Evolutionary conservation across 2,113 vertebrate species (phyloP), one percentile per base, ranked within the genome.

Genomic region (Mola mola): DNA sequence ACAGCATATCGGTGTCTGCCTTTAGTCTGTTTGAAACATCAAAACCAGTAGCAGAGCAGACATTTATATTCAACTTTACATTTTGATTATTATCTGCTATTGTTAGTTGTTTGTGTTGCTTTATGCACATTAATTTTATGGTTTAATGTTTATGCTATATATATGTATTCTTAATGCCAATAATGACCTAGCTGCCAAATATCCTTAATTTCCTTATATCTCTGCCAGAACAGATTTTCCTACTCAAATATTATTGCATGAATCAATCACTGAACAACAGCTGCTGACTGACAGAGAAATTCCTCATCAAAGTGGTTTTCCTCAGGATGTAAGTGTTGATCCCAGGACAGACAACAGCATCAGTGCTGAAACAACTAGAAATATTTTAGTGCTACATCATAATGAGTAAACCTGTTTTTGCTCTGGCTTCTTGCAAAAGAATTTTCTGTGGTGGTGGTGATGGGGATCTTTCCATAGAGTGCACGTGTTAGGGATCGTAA

Each of bases 281-380:
- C n/a, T n/a, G n/a, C n/a, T n/a, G n/a, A n/a, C n/a, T n/a, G n/a
- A n/a, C n/a, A n/a, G n/a, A n/a, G n/a, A n/a, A n/a, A n/a, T n/a
- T n/a, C n/a, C 5, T 21, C 17, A 40, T 56, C n/a, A 34, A n/a
- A 34, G 26, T 8, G 19, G 0, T 25, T 46, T 42, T 25, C 20
- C 21, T n/a, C 12, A 40, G 24, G 34, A 22, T 43, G 26, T 47
- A 40, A 66, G 22, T n/a, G 42, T 17, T 57, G 34, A 48, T 34
- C 21, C 5, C n/a, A 34, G 26, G 22, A 34, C 10, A 43, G 20
- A n/a, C n/a, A n/a, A n/a, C n/a, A n/a, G n/a, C n/a, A n/a, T n/a
- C n/a, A 15, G 31, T 3, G 43, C n/a, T 6, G 22, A 5, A 7
- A 17, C 20, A 42, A 26, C 22, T 0, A 4, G 17, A n/a, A 25